Base-by-base conservation (phyloP, 2,113 vertebrate species). In the Sarotherodon lohbergeri region DNA sequence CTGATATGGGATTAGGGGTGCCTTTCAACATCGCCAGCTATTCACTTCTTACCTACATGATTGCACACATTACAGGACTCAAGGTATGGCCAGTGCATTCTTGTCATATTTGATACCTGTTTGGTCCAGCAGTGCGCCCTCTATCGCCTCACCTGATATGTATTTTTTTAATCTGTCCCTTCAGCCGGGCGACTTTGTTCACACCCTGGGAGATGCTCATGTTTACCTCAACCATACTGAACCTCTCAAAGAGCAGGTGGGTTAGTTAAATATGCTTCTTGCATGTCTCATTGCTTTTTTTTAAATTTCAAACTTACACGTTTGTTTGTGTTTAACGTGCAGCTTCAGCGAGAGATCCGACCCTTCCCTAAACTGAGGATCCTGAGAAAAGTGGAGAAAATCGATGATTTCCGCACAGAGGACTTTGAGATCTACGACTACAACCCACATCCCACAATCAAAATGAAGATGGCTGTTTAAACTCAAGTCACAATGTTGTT, bases 11-110 rank as follows among this genome's bases (percentile, higher is more conserved):
- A 12, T 96, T 99, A 7, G 99, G 98, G 1, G 98, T 99, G 50
- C 99, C 99, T 32, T 99, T 99, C 94, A 99, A 99, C 92, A 98
- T 99, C 7, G 98, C 98, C 95, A 99, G 99, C 96, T 99, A 99
- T 2, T 96, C 98, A 5, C 95, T 99, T 50, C 98, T 99, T 17
- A 99, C 98, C 0, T 99, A 98, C 94, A 99, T 99, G 98, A 98
- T 99, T 4, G 98, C 99, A 17, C 98, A 99, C 88, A 95, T 99
- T 93, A 98, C 98, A 1, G 97, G 97, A 79, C 96, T 99, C 17
- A 97, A 98, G 97, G 99, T 99, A 92, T 54, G 63, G 10, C 7
- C 34, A 2, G 12, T 3, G 9, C 4, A 52, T 34, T 3, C 2
- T 2, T 22, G 7, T 50, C 16, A 12, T 4, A 22, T 3, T 4